Evolutionary conservation across 2,888 invertebrate genomes (phyloP).

Genomic region (Sepioteuthis lessoniana): DNA sequence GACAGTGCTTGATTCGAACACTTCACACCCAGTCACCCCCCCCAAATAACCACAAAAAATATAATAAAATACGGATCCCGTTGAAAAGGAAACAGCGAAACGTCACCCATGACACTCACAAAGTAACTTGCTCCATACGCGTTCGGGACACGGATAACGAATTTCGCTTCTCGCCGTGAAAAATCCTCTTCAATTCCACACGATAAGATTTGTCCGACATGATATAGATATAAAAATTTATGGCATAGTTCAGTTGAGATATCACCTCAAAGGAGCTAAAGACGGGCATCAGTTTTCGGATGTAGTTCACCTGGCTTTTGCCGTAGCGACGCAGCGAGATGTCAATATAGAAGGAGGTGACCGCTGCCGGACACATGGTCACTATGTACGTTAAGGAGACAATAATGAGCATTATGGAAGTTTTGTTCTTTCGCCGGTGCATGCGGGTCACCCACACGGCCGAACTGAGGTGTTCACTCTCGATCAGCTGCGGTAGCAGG

Average conservation of each 20-base stretch:
- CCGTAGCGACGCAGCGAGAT: constrained; percentile 55
- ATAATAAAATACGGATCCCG: not conserved
- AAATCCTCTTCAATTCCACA: constrained; percentile 60
- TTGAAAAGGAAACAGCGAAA: not conserved
- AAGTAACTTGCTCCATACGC: constrained; percentile 16
- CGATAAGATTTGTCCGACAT: constrained; percentile 67
- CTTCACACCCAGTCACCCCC: not conserved
- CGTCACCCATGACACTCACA: constrained; percentile 24
- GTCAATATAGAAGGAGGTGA: constrained; percentile 62
- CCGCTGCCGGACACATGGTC: constrained; percentile 64
- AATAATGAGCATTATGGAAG: constrained; percentile 66
- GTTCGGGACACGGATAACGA: not conserved
- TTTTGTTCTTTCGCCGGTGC: constrained; percentile 57
- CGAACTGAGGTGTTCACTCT: constrained; percentile 45
- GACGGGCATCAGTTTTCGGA: constrained; percentile 56
- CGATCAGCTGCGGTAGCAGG: constrained; percentile 52
- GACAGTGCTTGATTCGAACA: not conserved
- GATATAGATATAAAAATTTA: constrained; percentile 70
- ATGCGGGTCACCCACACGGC: constrained; percentile 48
- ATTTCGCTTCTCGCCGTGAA: constrained; percentile 51
- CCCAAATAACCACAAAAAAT: no score
- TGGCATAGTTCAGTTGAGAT: constrained; percentile 66
- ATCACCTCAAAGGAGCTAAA: constrained; percentile 59
- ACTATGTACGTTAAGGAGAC: constrained; percentile 67
- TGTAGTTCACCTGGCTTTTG: constrained; percentile 52